Percentiles rank a stretch among this genome's conserved stretches.
These are phyloP conservation scores for Pogonomyrmex californicus DNA, from an alignment of 1,140 invertebrate genomes.

Conservation along the genomic window DNA sequence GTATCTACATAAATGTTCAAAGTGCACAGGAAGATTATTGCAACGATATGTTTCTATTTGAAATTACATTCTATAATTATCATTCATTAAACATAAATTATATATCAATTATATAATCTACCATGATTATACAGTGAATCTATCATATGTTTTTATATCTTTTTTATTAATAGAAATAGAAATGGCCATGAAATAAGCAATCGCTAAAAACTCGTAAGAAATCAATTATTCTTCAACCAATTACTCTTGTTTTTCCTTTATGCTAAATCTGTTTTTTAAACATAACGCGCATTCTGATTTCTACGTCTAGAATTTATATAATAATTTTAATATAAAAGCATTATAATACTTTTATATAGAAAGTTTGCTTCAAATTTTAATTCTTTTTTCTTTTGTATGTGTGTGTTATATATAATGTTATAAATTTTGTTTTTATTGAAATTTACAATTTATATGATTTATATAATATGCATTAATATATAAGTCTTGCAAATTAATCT, in stretches of 20 bases:
- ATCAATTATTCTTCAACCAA: no score
- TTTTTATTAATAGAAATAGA: no score
- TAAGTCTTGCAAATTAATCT: neutral
- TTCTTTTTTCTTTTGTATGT: neutral
- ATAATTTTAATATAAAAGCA: conserved; percentile 13
- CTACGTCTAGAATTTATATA: neutral
- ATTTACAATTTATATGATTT: neutral
- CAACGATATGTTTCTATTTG: neutral
- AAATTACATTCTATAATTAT: conserved; percentile 3
- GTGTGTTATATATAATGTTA: neutral
- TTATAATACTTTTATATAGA: neutral
- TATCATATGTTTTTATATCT: no score
- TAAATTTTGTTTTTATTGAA: neutral
- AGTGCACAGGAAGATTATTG: no score
- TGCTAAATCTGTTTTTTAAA: conserved; percentile 4
- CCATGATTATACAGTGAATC: neutral
- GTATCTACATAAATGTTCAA: no score
- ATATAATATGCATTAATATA: neutral
- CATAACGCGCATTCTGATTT: neutral
- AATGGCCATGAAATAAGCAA: no score
- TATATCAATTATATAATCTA: neutral
- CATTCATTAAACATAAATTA: neutral
- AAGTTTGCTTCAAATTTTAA: neutral
- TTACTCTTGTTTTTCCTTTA: neutral
- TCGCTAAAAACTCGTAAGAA: no score